Evolutionary conservation across 2,797 vertebrate genomes (phyloP).

Genomic region (Eulemur coronatus): DNA sequence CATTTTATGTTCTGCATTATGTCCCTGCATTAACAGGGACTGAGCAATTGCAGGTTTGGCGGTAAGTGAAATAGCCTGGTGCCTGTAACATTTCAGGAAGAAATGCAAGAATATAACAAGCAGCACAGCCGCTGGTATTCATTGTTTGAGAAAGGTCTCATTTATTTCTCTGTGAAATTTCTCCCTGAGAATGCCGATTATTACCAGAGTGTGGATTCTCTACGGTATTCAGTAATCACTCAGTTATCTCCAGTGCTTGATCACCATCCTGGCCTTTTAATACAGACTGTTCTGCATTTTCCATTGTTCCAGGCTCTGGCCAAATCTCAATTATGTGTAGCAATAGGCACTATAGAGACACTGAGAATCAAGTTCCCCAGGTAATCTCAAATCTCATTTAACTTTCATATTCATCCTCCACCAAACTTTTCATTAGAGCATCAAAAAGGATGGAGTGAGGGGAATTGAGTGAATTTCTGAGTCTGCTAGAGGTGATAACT

Average conservation of each 20-base stretch:
- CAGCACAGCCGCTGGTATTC: background rate
- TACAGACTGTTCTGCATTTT: background rate
- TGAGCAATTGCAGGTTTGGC: background rate
- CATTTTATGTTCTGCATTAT: background rate
- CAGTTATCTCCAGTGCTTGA: background rate
- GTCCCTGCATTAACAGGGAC: background rate
- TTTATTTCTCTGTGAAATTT: constrained; percentile 18
- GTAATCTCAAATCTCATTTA: background rate
- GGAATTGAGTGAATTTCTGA: background rate
- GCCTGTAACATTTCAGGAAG: background rate
- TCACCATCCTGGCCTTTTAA: background rate
- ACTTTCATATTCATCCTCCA: background rate
- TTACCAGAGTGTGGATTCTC: background rate
- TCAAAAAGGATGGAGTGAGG: background rate
- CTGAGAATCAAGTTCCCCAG: background rate
- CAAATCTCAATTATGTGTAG: background rate
- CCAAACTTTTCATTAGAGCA: background rate
- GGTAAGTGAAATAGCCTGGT: background rate
- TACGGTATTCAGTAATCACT: background rate
- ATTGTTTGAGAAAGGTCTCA: background rate
- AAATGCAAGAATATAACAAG: background rate
- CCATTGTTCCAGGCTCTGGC: background rate
- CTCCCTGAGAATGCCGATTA: background rate
- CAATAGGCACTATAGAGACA: background rate
- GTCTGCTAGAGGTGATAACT: background rate